Evolutionary conservation across 2,797 vertebrate species (phyloP), one percentile per base, ranked within the genome.

Genomic region (Chaetodon trifasciatus): DNA sequence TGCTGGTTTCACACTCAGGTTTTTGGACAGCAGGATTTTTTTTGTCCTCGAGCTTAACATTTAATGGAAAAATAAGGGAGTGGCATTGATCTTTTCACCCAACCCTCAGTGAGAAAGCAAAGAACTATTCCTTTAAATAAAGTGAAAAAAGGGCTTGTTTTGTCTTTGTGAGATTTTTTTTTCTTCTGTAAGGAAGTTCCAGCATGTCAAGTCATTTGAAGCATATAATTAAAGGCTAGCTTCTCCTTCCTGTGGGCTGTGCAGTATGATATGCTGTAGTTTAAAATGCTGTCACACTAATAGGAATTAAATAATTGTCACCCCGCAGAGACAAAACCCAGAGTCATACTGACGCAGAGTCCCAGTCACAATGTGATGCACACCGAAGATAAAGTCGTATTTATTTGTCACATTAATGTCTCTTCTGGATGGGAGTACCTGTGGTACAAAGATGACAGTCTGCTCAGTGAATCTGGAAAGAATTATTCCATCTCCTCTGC

Each of bases 351-450:
- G 73, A 42, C 10, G 10, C 84, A 86, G 73, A 23, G 52, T 56
- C 93, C 91, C 0, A 1, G 21, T 0, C 2, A 78, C 28, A 10
- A 19, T 4, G 7, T 67, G 37, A 80, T 93, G 88, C 64, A 93
- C 81, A 86, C 82, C 4, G 76, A 4, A 3, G 93, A 95, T n/a
- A n/a, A n/a, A n/a, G n/a, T n/a, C n/a, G n/a, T n/a, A n/a, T n/a
- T n/a, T n/a, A n/a, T n/a, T n/a, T 94, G 94, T 73, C 73, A 89
- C 13, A 8, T 92, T 16, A 91, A 80, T 5, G 60, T 85, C 8
- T 93, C 92, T 1, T 68, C 75, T 73, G 93, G 84, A 69, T 95
- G 94, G 94, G 9, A 79, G 11, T 95, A 91, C 70, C 3, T 35
- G 57, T 95, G 91, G 94, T 73, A 52, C 81, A 91, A 81, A 84